phyloP scores from a whole-genome alignment of 2,888 invertebrate species.

The Dromius quadrimaculatus region DNA sequence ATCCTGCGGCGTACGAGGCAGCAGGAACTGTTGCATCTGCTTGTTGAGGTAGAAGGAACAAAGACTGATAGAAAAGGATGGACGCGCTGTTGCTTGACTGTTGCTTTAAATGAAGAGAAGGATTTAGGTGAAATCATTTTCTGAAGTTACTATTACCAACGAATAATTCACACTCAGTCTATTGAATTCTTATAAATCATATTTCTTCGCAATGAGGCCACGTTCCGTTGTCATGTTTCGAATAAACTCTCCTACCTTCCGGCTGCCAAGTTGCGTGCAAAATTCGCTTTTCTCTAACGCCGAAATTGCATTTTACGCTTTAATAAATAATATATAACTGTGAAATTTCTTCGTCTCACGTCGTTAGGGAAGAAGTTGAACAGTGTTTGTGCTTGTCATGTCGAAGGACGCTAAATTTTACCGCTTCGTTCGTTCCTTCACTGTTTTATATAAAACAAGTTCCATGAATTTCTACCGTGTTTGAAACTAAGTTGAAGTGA shows the following conservation, averaged over 20 bases:
- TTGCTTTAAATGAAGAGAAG: neutral
- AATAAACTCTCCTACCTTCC: neutral
- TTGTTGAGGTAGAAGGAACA: too few species aligned
- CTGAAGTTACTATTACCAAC: neutral
- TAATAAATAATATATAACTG: conserved; percentile 52
- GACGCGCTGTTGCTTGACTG: conserved; percentile 28
- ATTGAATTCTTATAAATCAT: neutral
- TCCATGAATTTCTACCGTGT: conserved; percentile 9
- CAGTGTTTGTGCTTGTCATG: conserved; percentile 18
- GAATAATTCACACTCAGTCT: neutral
- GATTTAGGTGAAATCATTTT: neutral
- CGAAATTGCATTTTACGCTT: conserved; percentile 51
- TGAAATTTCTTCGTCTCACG: conserved; percentile 47
- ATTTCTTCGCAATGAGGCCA: neutral
- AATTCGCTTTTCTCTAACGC: conserved; percentile 45
- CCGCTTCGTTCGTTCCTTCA: conserved; percentile 7
- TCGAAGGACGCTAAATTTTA: neutral
- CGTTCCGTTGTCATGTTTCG: neutral
- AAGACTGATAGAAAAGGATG: neutral
- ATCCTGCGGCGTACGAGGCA: conserved; percentile 41
- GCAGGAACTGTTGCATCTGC: conserved; percentile 27
- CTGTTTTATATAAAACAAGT: conserved; percentile 24
- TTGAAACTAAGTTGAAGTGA: neutral
- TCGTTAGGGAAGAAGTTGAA: conserved; percentile 41
- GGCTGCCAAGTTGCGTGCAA: conserved; percentile 45